Base-by-base conservation (phyloP, 2,888 invertebrate genomes). In the Anodontia alba region DNA sequence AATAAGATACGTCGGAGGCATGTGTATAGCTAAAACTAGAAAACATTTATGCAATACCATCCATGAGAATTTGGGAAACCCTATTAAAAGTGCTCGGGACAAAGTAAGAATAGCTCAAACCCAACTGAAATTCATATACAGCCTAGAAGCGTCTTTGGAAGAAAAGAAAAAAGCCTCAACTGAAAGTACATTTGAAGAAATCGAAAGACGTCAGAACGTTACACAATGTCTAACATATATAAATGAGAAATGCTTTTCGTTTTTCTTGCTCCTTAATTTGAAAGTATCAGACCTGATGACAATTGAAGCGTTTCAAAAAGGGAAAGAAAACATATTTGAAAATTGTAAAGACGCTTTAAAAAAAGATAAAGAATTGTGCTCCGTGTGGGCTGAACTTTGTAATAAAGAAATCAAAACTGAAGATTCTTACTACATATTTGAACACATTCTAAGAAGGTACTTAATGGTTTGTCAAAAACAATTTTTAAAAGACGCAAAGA, bases 381-480 rank as follows among this genome's bases (percentile, higher is more conserved):
- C 26, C 1, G 15, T 23, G 2, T 54, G 54, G 54, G 2, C 26
- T 26, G 26, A 54, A 26, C 26, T 54, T 23, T 54, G 54, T 54
- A 26, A 54, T 7, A 26, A 26, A 26, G 1, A n/a, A 5, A 54
- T 54, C 7, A 26, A 54, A 2, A 8, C 5, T 26, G 54, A 54
- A 5, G 5, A 23, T 7, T 54, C 54, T 7, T 7, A 8, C 5
- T 26, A 26, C n/a, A n/a, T 54, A 7, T 26, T 54, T 26, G 26
- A 54, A 3, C 5, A 8, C 5, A 26, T 54, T 8, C 5, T 26
- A 26, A 5, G 8, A 12, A 23, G 54, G 12, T 77, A 51, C 29
- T 31, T 81, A 15, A 73, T 77, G 74, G 81, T 81, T n/a, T 74
- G 76, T 36, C 77, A 77, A 17, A 81, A 81, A 73, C 81, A 81